Percentiles rank a stretch among this genome's conserved stretches.
These are phyloP conservation scores for Gorsachius goisagi DNA, from an alignment of 2,113 vertebrate genomes.

Conservation along the genomic window DNA sequence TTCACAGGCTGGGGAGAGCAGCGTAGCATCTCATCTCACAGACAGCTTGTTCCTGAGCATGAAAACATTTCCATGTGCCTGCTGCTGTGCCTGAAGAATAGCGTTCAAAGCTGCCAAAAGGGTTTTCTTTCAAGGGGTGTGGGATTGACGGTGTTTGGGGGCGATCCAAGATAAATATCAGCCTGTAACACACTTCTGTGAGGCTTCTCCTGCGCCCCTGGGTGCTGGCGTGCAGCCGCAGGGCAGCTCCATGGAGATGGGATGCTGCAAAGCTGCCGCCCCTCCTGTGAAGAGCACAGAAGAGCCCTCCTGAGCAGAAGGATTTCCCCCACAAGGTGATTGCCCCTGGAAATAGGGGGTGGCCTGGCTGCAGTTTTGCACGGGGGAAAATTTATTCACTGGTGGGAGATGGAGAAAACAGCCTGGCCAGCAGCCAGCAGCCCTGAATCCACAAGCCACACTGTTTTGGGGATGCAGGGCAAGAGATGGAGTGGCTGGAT, in stretches of 20 bases:
- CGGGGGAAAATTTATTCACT: not conserved
- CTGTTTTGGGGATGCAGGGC: fast-evolving
- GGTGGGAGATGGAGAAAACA: not conserved
- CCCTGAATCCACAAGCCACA: not conserved
- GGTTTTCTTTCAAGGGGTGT: not conserved
- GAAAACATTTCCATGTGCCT: not conserved
- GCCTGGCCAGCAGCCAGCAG: not conserved
- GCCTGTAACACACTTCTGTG: not conserved
- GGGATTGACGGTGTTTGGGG: not conserved
- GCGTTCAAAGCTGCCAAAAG: not conserved
- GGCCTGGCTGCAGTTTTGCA: not conserved
- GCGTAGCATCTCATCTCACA: not conserved
- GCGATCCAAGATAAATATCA: not conserved
- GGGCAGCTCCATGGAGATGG: not conserved
- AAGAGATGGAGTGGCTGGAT: not conserved
- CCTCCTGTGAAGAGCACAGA: not conserved
- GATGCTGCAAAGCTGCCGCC: not conserved
- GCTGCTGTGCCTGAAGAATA: not conserved
- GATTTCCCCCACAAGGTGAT: fast-evolving
- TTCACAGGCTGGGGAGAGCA: not conserved
- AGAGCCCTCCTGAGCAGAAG: not conserved
- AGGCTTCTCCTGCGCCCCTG: not conserved
- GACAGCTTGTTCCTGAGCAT: not conserved
- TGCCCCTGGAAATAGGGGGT: fast-evolving
- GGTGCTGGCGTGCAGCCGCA: fast-evolving